phyloP scores from a whole-genome alignment of 30 jellyfish, hydroid and myxozoan species.

The Morbakka virulenta region DNA sequence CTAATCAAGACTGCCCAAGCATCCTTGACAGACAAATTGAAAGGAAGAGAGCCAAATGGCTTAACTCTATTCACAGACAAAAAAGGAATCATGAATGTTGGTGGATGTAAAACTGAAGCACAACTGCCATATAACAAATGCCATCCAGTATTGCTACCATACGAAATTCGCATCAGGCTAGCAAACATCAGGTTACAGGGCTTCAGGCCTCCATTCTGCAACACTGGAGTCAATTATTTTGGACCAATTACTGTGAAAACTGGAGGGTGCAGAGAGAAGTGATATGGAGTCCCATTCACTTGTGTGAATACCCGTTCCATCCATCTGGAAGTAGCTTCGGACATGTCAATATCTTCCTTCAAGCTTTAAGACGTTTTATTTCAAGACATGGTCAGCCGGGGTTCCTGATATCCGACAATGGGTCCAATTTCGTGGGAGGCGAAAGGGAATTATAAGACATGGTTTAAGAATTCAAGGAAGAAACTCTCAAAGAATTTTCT shows the following conservation, averaged over 20 bases:
- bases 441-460: conserved; percentile 36
- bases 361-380: conserved; percentile 30
- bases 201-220: conserved; percentile 32
- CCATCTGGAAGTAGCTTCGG: conserved; percentile 6
- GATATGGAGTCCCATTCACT: conserved; percentile 41
- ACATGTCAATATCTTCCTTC: conserved; percentile 20
- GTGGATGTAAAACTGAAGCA: too few species aligned
- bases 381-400: conserved; percentile 40
- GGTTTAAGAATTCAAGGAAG: conserved; percentile 16
- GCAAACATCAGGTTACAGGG: conserved; percentile 19
- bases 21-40: too few species aligned
- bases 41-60: too few species aligned
- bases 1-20: too few species aligned
- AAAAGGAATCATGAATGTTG: too few species aligned
- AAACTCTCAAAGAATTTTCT: too few species aligned
- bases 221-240: conserved; percentile 41
- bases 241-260: conserved; percentile 47
- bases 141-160: too few species aligned
- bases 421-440: conserved; percentile 33
- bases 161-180: too few species aligned
- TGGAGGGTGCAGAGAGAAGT: conserved; percentile 11
- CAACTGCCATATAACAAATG: too few species aligned
- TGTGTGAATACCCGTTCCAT: conserved; percentile 29
- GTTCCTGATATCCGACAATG: conserved; percentile 16
- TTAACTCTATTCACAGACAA: too few species aligned